phyloP scores from a whole-genome alignment of 2,797 vertebrate species.

The Scolopax rusticola region DNA sequence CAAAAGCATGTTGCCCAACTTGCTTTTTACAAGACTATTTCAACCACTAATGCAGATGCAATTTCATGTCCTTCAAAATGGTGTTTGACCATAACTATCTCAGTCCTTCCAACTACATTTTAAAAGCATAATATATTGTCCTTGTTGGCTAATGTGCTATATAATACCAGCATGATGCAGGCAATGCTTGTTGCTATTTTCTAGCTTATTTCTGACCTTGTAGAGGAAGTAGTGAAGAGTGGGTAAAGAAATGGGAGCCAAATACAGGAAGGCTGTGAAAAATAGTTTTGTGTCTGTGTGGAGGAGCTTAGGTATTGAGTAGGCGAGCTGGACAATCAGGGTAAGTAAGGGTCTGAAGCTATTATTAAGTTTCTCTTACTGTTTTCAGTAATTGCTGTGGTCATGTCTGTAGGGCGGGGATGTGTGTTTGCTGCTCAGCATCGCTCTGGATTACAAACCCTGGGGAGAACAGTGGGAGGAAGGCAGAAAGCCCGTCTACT shows the following conservation, averaged over 20 bases:
- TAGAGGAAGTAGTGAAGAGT: background rate
- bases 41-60: background rate
- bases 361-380: background rate
- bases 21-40: background rate
- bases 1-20: background rate
- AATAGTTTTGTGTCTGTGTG: background rate
- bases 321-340: background rate
- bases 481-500: constrained; percentile 3
- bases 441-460: background rate
- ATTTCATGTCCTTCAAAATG: background rate
- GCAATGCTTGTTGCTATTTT: background rate
- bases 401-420: background rate
- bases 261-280: background rate
- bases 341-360: background rate
- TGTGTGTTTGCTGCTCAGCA: background rate
- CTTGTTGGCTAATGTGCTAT: background rate
- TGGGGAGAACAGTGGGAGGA: background rate
- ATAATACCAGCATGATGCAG: background rate
- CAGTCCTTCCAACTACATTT: background rate
- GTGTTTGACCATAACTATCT: background rate
- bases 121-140: background rate
- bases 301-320: background rate
- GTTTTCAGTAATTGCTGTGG: background rate
- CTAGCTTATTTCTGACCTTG: background rate
- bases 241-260: background rate